Evolutionary conservation across 1,140 invertebrate genomes (phyloP).

Genomic region (Platyura marginata): DNA sequence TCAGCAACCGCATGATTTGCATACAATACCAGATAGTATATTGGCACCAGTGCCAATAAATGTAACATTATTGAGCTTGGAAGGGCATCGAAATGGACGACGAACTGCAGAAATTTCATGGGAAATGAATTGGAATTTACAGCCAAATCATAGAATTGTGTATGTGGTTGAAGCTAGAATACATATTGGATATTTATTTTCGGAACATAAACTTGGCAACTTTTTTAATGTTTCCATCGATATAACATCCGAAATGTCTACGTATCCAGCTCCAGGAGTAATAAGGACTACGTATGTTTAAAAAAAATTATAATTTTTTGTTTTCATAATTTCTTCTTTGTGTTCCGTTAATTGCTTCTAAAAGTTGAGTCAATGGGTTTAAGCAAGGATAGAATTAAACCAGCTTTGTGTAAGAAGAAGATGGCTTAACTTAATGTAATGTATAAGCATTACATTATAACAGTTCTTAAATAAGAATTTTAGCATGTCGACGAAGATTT

Average conservation of each 20-base stretch:
- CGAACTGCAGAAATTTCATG: slow-evolving; percentile 17
- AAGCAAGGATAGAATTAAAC: not conserved
- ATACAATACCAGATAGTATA: not conserved
- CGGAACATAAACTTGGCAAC: slow-evolving; percentile 27
- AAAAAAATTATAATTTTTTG: slow-evolving; percentile 2
- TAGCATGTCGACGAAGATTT: too few relatives aligned
- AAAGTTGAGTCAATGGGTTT: not conserved
- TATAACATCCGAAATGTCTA: slow-evolving; percentile 12
- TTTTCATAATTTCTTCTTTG: not conserved
- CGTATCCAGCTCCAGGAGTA: not conserved
- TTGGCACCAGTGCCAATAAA: slow-evolving; percentile 26
- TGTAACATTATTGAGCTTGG: slow-evolving; percentile 16
- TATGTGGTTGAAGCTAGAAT: slow-evolving; percentile 35
- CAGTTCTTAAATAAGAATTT: too few relatives aligned
- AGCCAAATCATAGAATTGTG: slow-evolving; percentile 11
- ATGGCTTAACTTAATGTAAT: too few relatives aligned
- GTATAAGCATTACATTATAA: too few relatives aligned
- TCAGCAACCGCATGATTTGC: not conserved
- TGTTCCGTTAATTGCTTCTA: too few relatives aligned
- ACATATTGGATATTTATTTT: slow-evolving; percentile 30
- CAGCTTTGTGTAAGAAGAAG: slow-evolving; percentile 2
- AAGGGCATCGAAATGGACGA: slow-evolving; percentile 16
- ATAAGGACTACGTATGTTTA: slow-evolving; percentile 4
- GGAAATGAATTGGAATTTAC: not conserved
- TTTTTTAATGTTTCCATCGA: slow-evolving; percentile 28